These are phyloP conservation scores for Capromys pilorides DNA, from an alignment of 2,797 vertebrate species.

Conservation along the genomic window DNA sequence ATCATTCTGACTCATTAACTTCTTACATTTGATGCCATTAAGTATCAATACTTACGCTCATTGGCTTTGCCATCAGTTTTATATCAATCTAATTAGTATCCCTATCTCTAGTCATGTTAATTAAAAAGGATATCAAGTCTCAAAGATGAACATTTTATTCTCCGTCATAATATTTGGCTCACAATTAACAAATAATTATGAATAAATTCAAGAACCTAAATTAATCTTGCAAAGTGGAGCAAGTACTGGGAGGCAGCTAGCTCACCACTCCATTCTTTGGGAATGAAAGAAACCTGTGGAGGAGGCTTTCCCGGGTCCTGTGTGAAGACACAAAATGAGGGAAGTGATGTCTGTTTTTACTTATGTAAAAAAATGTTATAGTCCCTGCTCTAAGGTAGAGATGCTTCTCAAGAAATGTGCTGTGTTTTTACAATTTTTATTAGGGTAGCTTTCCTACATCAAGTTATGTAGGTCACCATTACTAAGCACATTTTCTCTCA, in stretches of 20 bases:
- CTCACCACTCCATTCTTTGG: neutral
- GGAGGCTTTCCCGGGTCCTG: neutral
- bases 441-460: neutral
- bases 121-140: conserved; percentile 68
- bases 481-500: neutral
- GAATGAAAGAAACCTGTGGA: neutral
- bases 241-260: neutral
- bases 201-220: conserved; percentile 33
- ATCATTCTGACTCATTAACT: conserved; percentile 67
- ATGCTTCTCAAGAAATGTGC: neutral
- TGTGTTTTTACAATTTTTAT: neutral
- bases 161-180: conserved; percentile 59
- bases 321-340: neutral
- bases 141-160: conserved; percentile 61
- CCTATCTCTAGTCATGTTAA: conserved; percentile 61
- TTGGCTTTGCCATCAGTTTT: conserved; percentile 72
- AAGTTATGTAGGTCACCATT: neutral
- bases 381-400: neutral
- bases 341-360: neutral
- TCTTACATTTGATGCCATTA: conserved; percentile 62
- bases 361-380: neutral
- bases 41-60: conserved; percentile 74
- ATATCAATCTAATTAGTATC: conserved; percentile 68
- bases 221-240: conserved; percentile 27
- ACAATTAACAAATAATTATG: conserved; percentile 64